phyloP scores from a whole-genome alignment of 1,140 invertebrate genomes.

The Drosophila bifasciata region DNA sequence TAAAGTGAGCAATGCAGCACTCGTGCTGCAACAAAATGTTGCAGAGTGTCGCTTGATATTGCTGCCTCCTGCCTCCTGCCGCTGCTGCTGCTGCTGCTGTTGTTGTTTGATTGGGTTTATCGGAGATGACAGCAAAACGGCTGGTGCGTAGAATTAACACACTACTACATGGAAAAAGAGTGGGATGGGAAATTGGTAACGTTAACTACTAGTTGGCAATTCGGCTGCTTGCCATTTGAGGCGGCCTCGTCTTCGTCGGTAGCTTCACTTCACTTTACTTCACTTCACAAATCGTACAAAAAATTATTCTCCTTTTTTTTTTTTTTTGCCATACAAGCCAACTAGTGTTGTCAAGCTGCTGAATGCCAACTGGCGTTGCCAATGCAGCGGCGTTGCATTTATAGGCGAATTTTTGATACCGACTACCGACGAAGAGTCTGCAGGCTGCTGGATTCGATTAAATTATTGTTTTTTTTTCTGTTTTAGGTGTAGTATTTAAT shows the following conservation, averaged over 20 bases:
- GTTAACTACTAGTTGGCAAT: background rate
- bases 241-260: background rate
- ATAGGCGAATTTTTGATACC: background rate
- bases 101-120: background rate
- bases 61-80: background rate
- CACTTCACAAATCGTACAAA: slow-evolving; percentile 23
- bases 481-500: background rate
- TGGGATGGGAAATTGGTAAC: too few species aligned
- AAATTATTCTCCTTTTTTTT: slow-evolving; percentile 2
- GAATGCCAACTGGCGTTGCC: too few species aligned
- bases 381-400: background rate
- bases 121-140: too few species aligned
- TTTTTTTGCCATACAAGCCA: slow-evolving; percentile 27
- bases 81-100: background rate
- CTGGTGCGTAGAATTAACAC: too few species aligned
- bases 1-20: too few species aligned
- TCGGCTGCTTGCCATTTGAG: background rate
- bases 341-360: slow-evolving; percentile 37
- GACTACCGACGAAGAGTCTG: background rate
- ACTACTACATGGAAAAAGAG: too few species aligned
- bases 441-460: background rate
- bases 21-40: too few species aligned
- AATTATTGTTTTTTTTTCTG: background rate
- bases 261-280: too few species aligned
- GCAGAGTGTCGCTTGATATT: too few species aligned